Evolutionary conservation across 1,140 invertebrate genomes (phyloP).

Genomic region (Ephestia elutella): DNA sequence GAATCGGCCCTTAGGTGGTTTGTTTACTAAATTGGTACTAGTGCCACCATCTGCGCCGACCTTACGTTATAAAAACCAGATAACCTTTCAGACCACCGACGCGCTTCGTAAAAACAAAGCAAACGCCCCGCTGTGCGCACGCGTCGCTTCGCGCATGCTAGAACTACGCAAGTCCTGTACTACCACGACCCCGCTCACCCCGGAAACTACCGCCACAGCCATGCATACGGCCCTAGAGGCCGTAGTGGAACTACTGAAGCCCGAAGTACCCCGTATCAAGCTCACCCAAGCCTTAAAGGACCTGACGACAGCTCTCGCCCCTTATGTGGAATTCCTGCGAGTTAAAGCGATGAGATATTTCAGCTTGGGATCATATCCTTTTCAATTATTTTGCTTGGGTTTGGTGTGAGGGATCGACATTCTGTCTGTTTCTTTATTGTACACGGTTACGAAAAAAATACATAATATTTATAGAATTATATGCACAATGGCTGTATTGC

Average conservation of each 20-base stretch:
- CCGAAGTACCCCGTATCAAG: slow-evolving; percentile 56
- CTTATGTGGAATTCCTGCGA: slow-evolving; percentile 54
- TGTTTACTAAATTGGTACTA: too few relatives aligned
- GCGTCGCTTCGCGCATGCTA: slow-evolving; percentile 46
- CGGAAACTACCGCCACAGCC: slow-evolving; percentile 55
- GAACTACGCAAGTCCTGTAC: slow-evolving; percentile 59
- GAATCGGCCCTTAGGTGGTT: too few relatives aligned
- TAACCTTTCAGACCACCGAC: slow-evolving; percentile 52
- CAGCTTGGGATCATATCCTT: slow-evolving; percentile 68
- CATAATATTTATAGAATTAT: too few relatives aligned
- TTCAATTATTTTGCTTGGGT: slow-evolving; percentile 63
- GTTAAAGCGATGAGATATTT: slow-evolving; percentile 61
- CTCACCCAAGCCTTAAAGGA: slow-evolving; percentile 41
- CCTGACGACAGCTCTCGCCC: slow-evolving; percentile 35
- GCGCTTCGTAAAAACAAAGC: slow-evolving; percentile 58
- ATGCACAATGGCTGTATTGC: too few relatives aligned
- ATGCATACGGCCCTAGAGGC: slow-evolving; percentile 57
- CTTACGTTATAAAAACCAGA: too few relatives aligned
- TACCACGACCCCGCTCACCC: slow-evolving; percentile 51
- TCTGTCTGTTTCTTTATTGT: background rate
- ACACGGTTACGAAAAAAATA: too few relatives aligned
- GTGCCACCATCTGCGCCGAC: too few relatives aligned
- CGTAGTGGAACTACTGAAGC: slow-evolving; percentile 49
- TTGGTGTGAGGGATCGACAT: slow-evolving; percentile 8
- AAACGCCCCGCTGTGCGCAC: slow-evolving; percentile 40